These are phyloP conservation scores for Chironomus riparius DNA, from an alignment of 2,888 invertebrate species.

Conservation along the genomic window DNA sequence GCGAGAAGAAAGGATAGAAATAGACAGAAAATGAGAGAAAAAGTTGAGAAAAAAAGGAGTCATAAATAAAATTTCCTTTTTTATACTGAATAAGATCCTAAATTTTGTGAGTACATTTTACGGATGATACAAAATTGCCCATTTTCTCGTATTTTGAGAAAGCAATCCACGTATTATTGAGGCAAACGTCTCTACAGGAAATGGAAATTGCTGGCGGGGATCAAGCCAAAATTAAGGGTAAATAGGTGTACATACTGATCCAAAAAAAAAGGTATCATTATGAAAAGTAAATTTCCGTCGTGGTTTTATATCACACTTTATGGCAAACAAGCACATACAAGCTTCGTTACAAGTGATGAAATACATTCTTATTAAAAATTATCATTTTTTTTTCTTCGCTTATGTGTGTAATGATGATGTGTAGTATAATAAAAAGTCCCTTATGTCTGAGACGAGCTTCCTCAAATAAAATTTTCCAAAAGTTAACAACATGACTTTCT, in stretches of 20 bases:
- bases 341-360: not conserved
- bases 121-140: not conserved
- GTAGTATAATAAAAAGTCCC: not conserved
- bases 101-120: not conserved
- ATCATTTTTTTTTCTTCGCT: not conserved
- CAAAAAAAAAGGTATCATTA: constrained; percentile 1
- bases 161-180: not conserved
- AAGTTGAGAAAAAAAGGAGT: not conserved
- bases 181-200: not conserved
- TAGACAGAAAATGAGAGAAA: not conserved
- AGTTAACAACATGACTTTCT: too few relatives aligned
- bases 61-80: constrained; percentile 22
- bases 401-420: constrained; percentile 20
- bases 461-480: too few relatives aligned
- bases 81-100: not conserved
- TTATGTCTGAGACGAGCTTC: not conserved
- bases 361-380: constrained; percentile 9
- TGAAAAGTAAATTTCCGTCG: not conserved
- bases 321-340: not conserved
- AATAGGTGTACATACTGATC: constrained; percentile 13
- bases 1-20: not conserved
- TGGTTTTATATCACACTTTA: not conserved
- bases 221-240: constrained; percentile 6
- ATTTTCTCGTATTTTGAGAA: not conserved
- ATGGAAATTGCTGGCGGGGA: not conserved